Percentiles rank a stretch among this genome's conserved stretches.
phyloP scores from a whole-genome alignment of 2,888 invertebrate species.

The Andrena praecox region DNA sequence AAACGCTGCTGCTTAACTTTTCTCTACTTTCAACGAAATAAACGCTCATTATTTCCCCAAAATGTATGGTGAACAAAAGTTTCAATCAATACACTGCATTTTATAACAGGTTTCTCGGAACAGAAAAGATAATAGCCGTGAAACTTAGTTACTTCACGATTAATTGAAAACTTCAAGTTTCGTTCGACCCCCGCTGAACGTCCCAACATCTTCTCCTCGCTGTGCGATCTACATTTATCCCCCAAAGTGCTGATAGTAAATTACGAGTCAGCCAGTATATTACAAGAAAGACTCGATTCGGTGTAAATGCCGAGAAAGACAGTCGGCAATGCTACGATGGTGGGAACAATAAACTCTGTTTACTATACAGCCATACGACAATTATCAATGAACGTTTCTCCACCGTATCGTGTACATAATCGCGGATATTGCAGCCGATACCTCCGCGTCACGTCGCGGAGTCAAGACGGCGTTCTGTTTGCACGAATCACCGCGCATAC shows the following conservation, averaged over 20 bases:
- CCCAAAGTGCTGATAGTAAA: not conserved
- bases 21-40: no score
- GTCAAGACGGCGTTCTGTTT: slow-evolving; percentile 13
- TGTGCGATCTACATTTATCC: not conserved
- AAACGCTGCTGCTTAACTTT: no score
- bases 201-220: not conserved
- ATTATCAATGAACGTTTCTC: slow-evolving; percentile 39
- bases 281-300: slow-evolving; percentile 50
- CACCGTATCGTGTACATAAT: slow-evolving; percentile 35
- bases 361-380: slow-evolving; percentile 54
- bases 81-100: no score
- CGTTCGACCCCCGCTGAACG: not conserved
- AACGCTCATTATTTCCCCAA: no score
- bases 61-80: no score
- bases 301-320: slow-evolving; percentile 37
- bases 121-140: no score
- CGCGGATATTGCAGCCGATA: slow-evolving; percentile 16
- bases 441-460: slow-evolving; percentile 24
- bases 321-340: slow-evolving; percentile 25
- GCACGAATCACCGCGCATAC: not conserved
- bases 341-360: slow-evolving; percentile 41
- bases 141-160: no score
- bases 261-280: slow-evolving; percentile 6
- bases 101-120: no score
- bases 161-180: no score